phyloP scores from a whole-genome alignment of 2,888 invertebrate genomes.

The Nemoura dubitans region DNA sequence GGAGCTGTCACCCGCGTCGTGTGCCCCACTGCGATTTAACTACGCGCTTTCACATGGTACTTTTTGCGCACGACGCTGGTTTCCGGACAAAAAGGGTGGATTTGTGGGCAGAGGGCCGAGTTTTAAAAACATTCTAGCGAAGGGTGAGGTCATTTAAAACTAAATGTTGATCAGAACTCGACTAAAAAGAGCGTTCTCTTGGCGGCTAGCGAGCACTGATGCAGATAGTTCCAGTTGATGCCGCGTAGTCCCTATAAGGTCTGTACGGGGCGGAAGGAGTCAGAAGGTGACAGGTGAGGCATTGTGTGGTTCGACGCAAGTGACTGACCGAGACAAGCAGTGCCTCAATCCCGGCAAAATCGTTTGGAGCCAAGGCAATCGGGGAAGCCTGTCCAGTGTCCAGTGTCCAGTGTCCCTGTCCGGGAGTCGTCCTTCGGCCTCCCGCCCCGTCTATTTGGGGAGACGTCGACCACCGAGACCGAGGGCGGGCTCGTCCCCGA shows the following conservation, averaged over 20 bases:
- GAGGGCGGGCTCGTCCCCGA: not conserved
- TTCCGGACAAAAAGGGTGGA: too few species aligned
- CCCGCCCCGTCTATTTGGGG: too few species aligned
- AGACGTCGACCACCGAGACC: too few species aligned
- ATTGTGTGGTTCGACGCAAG: not conserved
- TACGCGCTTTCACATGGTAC: not conserved
- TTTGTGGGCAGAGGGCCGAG: too few species aligned
- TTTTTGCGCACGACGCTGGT: not conserved
- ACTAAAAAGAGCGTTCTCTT: not conserved
- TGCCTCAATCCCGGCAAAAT: not conserved
- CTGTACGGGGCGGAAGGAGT: too few species aligned
- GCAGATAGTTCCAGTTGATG: not conserved
- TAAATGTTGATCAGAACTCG: not conserved
- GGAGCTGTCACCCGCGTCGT: not conserved
- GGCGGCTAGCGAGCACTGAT: not conserved
- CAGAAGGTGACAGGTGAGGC: not conserved
- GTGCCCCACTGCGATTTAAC: not conserved
- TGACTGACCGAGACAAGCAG: not conserved
- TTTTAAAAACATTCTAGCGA: too few species aligned
- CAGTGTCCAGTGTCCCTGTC: too few species aligned
- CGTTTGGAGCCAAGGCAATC: too few species aligned
- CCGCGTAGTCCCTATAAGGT: too few species aligned
- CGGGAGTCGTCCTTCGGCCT: too few species aligned
- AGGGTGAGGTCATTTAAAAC: too few species aligned
- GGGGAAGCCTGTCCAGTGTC: not conserved